Evolutionary conservation across 2,113 vertebrate species (phyloP).

Genomic region (Gambusia holbrooki): DNA sequence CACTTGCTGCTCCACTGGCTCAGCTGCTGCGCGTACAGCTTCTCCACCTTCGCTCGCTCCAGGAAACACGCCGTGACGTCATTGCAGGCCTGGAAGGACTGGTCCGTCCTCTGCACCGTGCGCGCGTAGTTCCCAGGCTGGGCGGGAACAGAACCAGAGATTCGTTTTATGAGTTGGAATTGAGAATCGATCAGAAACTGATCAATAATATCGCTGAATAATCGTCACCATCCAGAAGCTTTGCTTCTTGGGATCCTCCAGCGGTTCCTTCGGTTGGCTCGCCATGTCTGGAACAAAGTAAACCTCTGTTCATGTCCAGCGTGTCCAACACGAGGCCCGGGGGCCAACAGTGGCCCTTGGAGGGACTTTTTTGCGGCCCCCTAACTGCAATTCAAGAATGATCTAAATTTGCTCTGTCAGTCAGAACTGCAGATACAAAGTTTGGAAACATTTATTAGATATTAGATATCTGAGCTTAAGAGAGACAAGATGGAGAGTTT

Average conservation of each 20-base stretch:
- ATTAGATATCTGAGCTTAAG: no score
- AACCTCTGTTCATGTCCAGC: no score
- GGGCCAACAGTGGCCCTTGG: no score
- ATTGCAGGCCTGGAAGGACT: conserved; percentile 82
- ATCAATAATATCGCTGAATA: not conserved
- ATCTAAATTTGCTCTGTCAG: no score
- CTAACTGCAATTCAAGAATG: no score
- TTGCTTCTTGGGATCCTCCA: conserved; percentile 70
- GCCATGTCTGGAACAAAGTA: conserved; percentile 64
- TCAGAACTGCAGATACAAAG: no score
- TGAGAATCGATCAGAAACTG: conserved; percentile 6
- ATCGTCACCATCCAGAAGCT: conserved; percentile 86
- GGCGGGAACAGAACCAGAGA: conserved; percentile 8
- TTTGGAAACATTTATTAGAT: no score
- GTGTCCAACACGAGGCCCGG: no score
- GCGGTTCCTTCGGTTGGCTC: conserved; percentile 66
- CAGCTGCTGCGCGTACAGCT: conserved; percentile 83
- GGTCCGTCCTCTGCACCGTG: conserved; percentile 80
- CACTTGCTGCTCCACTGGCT: conserved; percentile 86
- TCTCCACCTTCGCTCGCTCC: conserved; percentile 85
- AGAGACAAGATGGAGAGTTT: no score
- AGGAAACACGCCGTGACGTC: conserved; percentile 83
- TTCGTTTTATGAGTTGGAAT: not conserved
- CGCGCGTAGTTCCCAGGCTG: conserved; percentile 82
- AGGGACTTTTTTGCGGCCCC: no score